Conservation (phyloP, 1,140 invertebrate genomes). For the Atopsyche davidsoni region DNA sequence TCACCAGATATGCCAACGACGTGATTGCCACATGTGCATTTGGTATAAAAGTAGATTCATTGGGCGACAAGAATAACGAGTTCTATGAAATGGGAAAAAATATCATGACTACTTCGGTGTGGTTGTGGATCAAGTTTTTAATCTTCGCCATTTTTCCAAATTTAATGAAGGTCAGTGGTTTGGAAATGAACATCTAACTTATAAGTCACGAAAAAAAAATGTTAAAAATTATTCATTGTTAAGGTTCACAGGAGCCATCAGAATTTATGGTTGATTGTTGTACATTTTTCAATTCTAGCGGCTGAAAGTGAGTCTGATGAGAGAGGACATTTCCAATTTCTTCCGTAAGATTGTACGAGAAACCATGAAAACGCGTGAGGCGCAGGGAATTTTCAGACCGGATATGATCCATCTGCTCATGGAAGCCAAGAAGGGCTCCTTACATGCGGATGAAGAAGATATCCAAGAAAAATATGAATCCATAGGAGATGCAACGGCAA, state of each 20-base stretch:
- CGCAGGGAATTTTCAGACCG: slow-evolving; percentile 42
- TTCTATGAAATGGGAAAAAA: slow-evolving; percentile 35
- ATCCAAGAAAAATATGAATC: not conserved
- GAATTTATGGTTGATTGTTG: not conserved
- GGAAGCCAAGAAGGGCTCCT: slow-evolving; percentile 37
- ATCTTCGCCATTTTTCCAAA: not conserved
- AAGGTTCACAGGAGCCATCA: no score
- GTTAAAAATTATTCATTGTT: not conserved
- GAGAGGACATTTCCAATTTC: slow-evolving; percentile 27
- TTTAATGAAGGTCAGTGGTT: not conserved
- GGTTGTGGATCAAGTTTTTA: not conserved
- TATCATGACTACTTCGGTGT: not conserved
- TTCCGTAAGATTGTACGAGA: slow-evolving; percentile 38
- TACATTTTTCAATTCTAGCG: not conserved
- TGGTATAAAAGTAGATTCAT: slow-evolving; percentile 45
- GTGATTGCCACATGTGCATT: slow-evolving; percentile 48
- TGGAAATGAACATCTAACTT: not conserved
- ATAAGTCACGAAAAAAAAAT: not conserved
- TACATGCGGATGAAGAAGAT: slow-evolving; percentile 31
- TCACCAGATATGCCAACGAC: slow-evolving; percentile 45
- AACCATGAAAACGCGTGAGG: slow-evolving; percentile 44
- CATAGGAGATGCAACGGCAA: not conserved
- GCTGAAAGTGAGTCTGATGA: slow-evolving; percentile 23
- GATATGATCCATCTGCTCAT: slow-evolving; percentile 52
- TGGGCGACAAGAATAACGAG: slow-evolving; percentile 39